Evolutionary conservation across 2,888 invertebrate genomes (phyloP), one percentile per base, ranked within the genome.

Genomic region (Colostygia pectinataria): DNA sequence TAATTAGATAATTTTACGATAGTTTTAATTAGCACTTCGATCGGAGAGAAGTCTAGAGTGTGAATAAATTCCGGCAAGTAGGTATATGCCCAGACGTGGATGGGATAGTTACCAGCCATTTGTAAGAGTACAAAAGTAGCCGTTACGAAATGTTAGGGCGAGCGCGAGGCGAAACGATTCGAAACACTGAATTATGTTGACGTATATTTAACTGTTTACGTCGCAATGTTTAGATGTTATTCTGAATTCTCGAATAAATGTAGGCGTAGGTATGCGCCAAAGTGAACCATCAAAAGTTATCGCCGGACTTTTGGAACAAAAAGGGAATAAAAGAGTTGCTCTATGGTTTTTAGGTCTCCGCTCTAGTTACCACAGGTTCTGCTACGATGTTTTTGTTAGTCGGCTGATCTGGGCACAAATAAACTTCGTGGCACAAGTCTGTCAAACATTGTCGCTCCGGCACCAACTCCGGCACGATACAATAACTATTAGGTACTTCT

Each of bases 1-100:
- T 38, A 52, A 50, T 50, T 50, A 41, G 44, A 39, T 24, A 34
- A 50, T 29, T 40, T 50, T 40, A 50, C 40, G 40, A 50, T 50
- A 44, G 40, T 44, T 44, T 40, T 44, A 31, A 50, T 40, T 44
- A 44, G 29, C 36, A 40, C 44, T 50, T 50, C 43, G 50, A 44
- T 40, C 40, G 36, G 5, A 8, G 18, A 41, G 2, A n/a, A 12
- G 44, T 14, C 5, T 13, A 8, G 14, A 24, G 49, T 37, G 13
- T 41, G 25, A 20, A 14, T 23, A 23, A 20, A 9, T 9, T 29
- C 36, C 6, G 13, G 10, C 18, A 12, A 18, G 37, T 27, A 37
- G n/a, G n/a, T n/a, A n/a, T n/a, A n/a, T n/a, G n/a, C n/a, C n/a
- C n/a, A n/a, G n/a, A n/a, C n/a, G n/a, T n/a, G n/a, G n/a, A n/a